Percentiles rank a stretch among this genome's conserved stretches.
These are phyloP conservation scores for Balaeniceps rex DNA, from an alignment of 2,113 vertebrate genomes.

Conservation along the genomic window DNA sequence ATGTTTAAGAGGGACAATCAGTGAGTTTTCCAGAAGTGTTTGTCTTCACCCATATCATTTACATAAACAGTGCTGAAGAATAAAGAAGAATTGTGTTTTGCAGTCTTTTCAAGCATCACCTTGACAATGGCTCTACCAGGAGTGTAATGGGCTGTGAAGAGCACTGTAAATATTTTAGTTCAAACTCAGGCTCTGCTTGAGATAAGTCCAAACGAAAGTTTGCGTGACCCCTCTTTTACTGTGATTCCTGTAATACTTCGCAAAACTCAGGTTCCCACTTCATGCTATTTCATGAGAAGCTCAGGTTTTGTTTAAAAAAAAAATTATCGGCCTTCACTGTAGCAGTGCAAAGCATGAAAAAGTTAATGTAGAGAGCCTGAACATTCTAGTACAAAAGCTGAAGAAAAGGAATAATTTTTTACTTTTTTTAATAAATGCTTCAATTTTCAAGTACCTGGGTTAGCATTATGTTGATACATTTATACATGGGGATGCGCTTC, in stretches of 20 bases:
- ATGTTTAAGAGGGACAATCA: not conserved
- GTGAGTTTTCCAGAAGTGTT: not conserved
- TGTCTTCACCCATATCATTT: not conserved
- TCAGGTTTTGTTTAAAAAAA: not conserved
- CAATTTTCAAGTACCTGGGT: not conserved
- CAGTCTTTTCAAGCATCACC: not conserved
- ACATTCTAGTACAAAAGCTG: not conserved
- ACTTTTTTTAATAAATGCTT: not conserved
- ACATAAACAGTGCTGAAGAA: not conserved
- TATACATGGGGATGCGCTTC: not conserved
- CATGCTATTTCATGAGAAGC: not conserved
- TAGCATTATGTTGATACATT: not conserved
- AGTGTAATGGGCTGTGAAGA: not conserved
- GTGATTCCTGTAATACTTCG: not conserved
- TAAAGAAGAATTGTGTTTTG: not conserved
- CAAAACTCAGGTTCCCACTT: not conserved
- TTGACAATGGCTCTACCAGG: not conserved
- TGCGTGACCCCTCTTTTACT: not conserved
- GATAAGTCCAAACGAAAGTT: not conserved
- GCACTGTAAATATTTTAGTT: not conserved
- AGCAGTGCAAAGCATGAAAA: not conserved
- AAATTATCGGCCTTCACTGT: not conserved
- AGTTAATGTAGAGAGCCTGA: not conserved
- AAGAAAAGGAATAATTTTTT: not conserved
- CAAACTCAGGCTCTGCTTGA: not conserved